Conservation (phyloP, 2,888 invertebrate genomes). For the Acrobeloides nanus region DNA sequence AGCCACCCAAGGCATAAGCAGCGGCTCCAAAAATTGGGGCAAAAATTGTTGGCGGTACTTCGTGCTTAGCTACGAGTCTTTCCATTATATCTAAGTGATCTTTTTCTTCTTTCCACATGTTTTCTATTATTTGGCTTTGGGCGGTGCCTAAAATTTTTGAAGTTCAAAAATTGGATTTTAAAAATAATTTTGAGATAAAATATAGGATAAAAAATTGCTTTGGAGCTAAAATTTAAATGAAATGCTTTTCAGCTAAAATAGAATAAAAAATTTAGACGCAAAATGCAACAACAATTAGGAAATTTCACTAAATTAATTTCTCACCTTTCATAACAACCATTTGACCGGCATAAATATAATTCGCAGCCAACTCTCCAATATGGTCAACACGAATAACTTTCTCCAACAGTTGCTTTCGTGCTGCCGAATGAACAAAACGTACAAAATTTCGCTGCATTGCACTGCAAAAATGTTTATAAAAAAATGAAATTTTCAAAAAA, state of each 20-base stretch:
- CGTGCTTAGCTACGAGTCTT: conserved; percentile 73
- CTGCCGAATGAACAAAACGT: too few relatives aligned
- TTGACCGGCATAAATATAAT: conserved; percentile 94
- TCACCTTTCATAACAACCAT: conserved; percentile 73
- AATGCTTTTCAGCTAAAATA: too few relatives aligned
- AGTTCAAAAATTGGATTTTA: too few relatives aligned
- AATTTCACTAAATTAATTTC: conserved; percentile 47
- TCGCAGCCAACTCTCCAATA: conserved; percentile 94
- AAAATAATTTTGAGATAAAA: too few relatives aligned
- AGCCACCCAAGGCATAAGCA: conserved; percentile 81
- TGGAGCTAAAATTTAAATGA: too few relatives aligned
- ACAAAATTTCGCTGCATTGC: too few relatives aligned
- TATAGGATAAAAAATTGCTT: too few relatives aligned
- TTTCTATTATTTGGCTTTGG: conserved; percentile 55
- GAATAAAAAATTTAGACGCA: not conserved
- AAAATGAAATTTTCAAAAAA: too few relatives aligned
- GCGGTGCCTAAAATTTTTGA: conserved; percentile 29
- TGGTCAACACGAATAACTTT: conserved; percentile 95
- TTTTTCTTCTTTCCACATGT: conserved; percentile 99
- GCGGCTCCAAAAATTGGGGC: conserved; percentile 89
- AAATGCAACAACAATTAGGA: conserved; percentile 4
- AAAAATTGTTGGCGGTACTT: conserved; percentile 81
- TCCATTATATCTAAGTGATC: conserved; percentile 82
- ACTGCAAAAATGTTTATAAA: too few relatives aligned
- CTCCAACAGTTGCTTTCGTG: too few relatives aligned